A percentile compares a stretch with the other conserved stretches of the same genome.
phyloP scores from a whole-genome alignment of 2,113 vertebrate species.

The Meleagris gallopavo region DNA sequence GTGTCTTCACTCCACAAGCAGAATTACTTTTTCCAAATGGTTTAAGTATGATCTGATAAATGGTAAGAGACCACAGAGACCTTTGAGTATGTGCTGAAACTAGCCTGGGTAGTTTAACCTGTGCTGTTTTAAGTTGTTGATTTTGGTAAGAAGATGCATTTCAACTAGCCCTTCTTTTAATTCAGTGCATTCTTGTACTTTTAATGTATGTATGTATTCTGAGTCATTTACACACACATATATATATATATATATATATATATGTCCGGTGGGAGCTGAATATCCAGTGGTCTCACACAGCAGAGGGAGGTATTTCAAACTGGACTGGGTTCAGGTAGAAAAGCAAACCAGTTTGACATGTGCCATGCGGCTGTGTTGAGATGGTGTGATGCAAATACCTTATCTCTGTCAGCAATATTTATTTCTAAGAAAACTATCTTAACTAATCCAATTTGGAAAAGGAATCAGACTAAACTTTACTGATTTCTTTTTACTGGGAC shows the following conservation, averaged over 20 bases:
- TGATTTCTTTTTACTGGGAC: not conserved
- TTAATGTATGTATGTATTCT: too few relatives aligned
- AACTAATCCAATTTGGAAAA: not conserved
- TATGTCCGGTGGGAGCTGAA: not conserved
- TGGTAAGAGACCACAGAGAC: not conserved
- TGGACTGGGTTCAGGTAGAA: not conserved
- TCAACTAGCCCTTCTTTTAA: not conserved
- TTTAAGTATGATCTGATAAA: not conserved
- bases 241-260: too few relatives aligned
- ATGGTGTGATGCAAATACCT: not conserved
- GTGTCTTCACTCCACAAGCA: not conserved
- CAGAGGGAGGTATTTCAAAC: too few relatives aligned
- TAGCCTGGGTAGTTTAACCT: not conserved
- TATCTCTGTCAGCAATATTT: fast-evolving
- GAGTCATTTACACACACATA: too few relatives aligned
- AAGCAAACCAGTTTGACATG: not conserved
- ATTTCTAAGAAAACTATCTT: not conserved
- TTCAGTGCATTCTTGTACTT: not conserved
- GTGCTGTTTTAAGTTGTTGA: not conserved
- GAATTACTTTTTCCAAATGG: not conserved
- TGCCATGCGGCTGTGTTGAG: not conserved
- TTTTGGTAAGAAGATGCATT: not conserved
- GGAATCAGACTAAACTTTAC: not conserved
- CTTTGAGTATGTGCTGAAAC: not conserved
- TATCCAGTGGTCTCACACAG: not conserved